Evolutionary conservation across 2,113 vertebrate genomes (phyloP).

Genomic region (Ciconia stormi): DNA sequence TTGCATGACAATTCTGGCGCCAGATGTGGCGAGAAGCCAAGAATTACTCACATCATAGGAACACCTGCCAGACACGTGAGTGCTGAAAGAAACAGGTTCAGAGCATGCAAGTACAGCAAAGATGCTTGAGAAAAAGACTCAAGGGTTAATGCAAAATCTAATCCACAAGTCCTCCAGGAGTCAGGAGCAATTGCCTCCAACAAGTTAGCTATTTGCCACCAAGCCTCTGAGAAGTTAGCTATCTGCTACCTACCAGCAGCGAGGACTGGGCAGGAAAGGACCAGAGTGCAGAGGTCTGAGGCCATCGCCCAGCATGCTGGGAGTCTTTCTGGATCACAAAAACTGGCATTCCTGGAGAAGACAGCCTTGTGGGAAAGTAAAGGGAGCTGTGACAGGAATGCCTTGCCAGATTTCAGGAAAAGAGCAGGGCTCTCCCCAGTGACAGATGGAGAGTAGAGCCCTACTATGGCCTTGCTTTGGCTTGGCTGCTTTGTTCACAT

Average conservation of each 20-base stretch:
- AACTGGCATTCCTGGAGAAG: neutral
- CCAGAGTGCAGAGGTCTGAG: neutral
- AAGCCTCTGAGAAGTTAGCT: neutral
- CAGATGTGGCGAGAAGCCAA: neutral
- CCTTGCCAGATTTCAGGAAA: neutral
- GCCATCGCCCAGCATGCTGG: neutral
- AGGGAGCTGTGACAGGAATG: neutral
- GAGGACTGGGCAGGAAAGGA: neutral
- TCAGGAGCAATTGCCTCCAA: neutral
- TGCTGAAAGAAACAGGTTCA: neutral
- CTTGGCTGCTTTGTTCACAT: neutral
- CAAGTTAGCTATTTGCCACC: neutral
- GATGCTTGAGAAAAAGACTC: neutral
- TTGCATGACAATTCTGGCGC: neutral
- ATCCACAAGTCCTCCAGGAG: neutral
- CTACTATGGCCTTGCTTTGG: rapidly evolving
- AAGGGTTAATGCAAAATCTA: neutral
- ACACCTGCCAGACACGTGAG: neutral
- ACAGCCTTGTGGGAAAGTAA: neutral
- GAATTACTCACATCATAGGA: neutral
- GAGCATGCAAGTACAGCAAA: neutral
- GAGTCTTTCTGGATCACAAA: neutral
- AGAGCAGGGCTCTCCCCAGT: neutral
- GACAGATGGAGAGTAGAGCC: neutral
- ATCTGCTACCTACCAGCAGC: neutral